A percentile compares a stretch with the other conserved stretches of the same genome.
Conservation (phyloP, 2,888 invertebrate genomes). For the Caenorhabditis japonica region DNA sequence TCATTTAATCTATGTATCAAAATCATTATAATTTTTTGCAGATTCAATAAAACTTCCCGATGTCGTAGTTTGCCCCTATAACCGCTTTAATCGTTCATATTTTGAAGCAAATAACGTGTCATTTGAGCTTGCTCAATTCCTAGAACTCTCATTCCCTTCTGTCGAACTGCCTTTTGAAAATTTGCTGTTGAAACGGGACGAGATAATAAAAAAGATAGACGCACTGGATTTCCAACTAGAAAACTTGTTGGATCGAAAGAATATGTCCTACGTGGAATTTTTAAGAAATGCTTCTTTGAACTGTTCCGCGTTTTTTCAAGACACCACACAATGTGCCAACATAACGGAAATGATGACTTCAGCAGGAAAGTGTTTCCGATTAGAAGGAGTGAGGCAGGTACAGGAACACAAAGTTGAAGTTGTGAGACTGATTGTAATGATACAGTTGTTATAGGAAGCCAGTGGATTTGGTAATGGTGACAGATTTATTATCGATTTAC, state of each 20-base stretch:
- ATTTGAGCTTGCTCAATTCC: constrained; percentile 68
- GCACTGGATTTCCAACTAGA: constrained; percentile 57
- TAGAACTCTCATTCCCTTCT: constrained; percentile 71
- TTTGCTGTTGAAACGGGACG: constrained; percentile 23
- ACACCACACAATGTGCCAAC: constrained; percentile 58
- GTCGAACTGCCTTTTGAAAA: constrained; percentile 54
- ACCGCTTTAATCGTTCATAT: constrained; percentile 71
- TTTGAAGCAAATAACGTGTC: constrained; percentile 67
- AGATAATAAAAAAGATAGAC: constrained; percentile 56
- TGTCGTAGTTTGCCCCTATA: constrained; percentile 76
- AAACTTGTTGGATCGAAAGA: constrained; percentile 53
- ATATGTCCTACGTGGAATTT: constrained; percentile 66
- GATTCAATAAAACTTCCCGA: constrained; percentile 67
- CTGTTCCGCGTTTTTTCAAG: constrained; percentile 67
- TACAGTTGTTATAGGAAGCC: constrained; percentile 45
- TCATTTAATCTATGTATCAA: too few relatives aligned
- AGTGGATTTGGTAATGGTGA: constrained; percentile 71
- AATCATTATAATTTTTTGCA: constrained; percentile 11
- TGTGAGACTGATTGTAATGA: not conserved
- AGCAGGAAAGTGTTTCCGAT: constrained; percentile 71
- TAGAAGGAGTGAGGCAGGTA: constrained; percentile 66
- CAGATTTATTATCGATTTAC: constrained; percentile 65
- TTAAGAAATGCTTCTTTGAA: constrained; percentile 57
- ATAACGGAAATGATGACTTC: constrained; percentile 68
- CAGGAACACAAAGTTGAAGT: not conserved